Conservation (phyloP, 2,888 invertebrate species). For the Ditylenchus weischeri region DNA sequence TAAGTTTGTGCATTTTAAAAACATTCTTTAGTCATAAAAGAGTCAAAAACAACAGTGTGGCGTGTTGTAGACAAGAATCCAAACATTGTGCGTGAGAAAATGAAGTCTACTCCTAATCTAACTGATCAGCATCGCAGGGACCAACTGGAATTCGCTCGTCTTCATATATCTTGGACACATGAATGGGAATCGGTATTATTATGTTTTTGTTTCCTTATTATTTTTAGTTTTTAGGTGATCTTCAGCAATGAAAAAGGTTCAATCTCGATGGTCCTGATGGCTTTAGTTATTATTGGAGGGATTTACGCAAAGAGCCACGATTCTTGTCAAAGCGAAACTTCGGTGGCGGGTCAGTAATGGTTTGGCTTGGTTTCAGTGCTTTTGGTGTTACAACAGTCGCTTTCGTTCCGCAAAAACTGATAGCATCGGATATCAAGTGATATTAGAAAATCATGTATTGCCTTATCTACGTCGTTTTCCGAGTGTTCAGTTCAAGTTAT, state of each 20-base stretch:
- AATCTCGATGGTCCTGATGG: slow-evolving; percentile 45
- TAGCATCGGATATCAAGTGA: slow-evolving; percentile 15
- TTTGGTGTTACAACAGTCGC: slow-evolving; percentile 11
- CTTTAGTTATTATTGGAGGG: slow-evolving; percentile 32
- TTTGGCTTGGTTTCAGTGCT: slow-evolving; percentile 34
- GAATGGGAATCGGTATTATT: not conserved
- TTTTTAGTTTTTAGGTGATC: slow-evolving; percentile 26
- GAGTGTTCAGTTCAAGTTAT: slow-evolving; percentile 10
- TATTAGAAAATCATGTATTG: slow-evolving; percentile 31
- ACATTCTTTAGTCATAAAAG: not conserved
- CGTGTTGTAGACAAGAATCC: slow-evolving; percentile 9
- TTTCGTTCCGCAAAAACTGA: slow-evolving; percentile 21
- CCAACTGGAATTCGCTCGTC: slow-evolving; percentile 23
- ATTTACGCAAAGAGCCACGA: slow-evolving; percentile 35
- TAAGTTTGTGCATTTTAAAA: no score
- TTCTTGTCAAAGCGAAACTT: slow-evolving; percentile 38
- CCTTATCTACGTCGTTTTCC: slow-evolving; percentile 25
- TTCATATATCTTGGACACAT: slow-evolving; percentile 15
- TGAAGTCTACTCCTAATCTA: slow-evolving; percentile 13
- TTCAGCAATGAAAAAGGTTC: slow-evolving; percentile 41
- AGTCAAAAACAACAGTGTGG: slow-evolving; percentile 12
- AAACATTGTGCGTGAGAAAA: slow-evolving; percentile 12
- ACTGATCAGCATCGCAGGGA: slow-evolving; percentile 10
- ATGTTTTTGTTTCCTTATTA: slow-evolving; percentile 7
- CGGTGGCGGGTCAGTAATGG: slow-evolving; percentile 44